Base-by-base conservation (phyloP, 2,888 invertebrate genomes). In the Monoplex corrugatus region DNA sequence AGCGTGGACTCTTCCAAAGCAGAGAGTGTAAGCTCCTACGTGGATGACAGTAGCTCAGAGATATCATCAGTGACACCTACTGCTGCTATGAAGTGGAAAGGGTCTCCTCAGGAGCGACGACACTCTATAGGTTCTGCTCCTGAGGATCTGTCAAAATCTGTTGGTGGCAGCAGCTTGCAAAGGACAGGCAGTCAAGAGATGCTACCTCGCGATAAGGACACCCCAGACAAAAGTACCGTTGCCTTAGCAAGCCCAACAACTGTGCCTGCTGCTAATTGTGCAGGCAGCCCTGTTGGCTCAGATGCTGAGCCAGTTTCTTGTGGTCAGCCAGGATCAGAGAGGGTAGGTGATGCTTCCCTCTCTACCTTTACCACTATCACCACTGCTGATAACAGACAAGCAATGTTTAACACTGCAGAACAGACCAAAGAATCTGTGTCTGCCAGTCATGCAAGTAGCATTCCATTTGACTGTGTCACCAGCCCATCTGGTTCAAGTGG, bases 51-150 rank as follows among this genome's bases (percentile, higher is more conserved):
- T 19, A 80, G 80, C 19, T 44, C 83, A 13, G 90, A 87, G n/a
- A 68, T 68, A 23, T 45, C 16, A 6, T 35, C 84, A 2, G 40
- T 80, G 28, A 88, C 89, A 28, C 90, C 88, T 38, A 90, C 68
- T 28, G 86, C 86, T 68, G 91, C 92, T 38, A 93, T 94, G 50
- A 91, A 94, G 43, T 95, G 94, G 94, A 95, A 95, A 88, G 94
- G 94, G 75, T 92, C 92, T 0, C 92, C 92, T 1, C 93, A 93
- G 43, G 94, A 94, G 86, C 91, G 94, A n/a, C 92, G 94, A 45
- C 94, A 95, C 91, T 95, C 94, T 78, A 94, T 94, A 84, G 94
- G 94, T 89, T 94, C 94, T 85, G 93, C 93, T 92, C 94, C 94
- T 68, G 94, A 94, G 75, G 93, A 92, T 19, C 86, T 91, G 32